A percentile compares a stretch with the other conserved stretches of the same genome.
Evolutionary conservation across 2,113 vertebrate genomes (phyloP).

Genomic region (Podocnemis expansa): DNA sequence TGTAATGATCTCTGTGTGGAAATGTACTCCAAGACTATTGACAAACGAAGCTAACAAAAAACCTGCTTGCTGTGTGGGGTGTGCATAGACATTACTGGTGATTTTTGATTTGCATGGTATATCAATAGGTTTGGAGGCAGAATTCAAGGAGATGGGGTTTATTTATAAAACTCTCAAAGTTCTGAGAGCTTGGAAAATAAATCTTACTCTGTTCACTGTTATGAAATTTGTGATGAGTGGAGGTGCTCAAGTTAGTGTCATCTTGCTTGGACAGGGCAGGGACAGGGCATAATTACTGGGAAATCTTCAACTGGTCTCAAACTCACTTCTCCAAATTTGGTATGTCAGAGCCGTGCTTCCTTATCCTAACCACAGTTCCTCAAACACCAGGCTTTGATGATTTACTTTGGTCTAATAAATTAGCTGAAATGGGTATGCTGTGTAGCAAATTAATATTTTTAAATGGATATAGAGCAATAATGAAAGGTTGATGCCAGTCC

Average conservation of each 20-base stretch:
- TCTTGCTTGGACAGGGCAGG: neutral
- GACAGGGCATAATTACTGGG: neutral
- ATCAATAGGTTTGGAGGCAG: neutral
- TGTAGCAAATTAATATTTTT: too few species aligned
- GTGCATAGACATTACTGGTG: neutral
- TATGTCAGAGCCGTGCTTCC: neutral
- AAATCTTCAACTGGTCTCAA: neutral
- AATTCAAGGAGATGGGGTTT: neutral
- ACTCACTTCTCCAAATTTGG: neutral
- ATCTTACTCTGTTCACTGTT: neutral
- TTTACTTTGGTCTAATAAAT: neutral
- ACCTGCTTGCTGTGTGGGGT: neutral
- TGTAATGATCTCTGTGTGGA: neutral
- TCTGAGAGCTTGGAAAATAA: neutral
- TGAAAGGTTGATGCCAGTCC: neutral
- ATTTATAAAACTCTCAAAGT: neutral
- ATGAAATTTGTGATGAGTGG: neutral
- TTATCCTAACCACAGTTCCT: neutral
- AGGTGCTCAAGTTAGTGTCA: neutral
- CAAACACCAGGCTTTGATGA: neutral
- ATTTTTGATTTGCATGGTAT: neutral
- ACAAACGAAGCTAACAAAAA: neutral
- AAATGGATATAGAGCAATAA: neutral
- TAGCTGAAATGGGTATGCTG: neutral
- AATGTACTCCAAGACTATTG: neutral